Percentiles rank a stretch among this genome's conserved stretches.
Conservation (phyloP, 2,888 invertebrate genomes). For the Drosophila prolongata region DNA sequence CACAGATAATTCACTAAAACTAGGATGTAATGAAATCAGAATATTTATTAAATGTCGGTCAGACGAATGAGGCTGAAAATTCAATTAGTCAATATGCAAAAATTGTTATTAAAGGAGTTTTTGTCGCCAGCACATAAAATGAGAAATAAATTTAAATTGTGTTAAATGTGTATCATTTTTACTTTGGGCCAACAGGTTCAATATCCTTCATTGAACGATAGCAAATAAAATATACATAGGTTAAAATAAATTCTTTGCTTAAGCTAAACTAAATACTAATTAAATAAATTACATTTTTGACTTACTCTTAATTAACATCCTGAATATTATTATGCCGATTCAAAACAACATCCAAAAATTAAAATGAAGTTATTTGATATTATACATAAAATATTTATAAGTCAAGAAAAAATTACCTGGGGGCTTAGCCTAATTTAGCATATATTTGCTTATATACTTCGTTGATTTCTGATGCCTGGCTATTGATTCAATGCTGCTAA, state of each 20-base stretch:
- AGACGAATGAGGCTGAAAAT: constrained; percentile 36
- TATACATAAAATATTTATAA: too few relatives aligned
- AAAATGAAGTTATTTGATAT: too few relatives aligned
- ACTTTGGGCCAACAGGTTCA: background rate
- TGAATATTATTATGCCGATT: too few relatives aligned
- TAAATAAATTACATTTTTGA: too few relatives aligned
- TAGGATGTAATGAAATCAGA: constrained; percentile 69
- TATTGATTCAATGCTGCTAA: background rate
- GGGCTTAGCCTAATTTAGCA: background rate
- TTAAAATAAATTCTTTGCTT: too few relatives aligned
- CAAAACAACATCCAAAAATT: too few relatives aligned
- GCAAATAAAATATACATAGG: too few relatives aligned
- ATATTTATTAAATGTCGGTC: constrained; percentile 61
- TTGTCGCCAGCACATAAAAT: constrained; percentile 24
- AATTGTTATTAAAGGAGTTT: constrained; percentile 60
- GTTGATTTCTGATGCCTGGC: background rate
- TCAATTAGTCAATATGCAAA: constrained; percentile 57
- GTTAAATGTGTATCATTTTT: constrained; percentile 20
- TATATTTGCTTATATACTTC: too few relatives aligned
- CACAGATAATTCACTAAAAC: constrained; percentile 8
- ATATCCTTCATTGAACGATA: too few relatives aligned
- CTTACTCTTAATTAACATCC: too few relatives aligned
- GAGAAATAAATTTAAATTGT: constrained; percentile 49
- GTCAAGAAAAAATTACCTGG: background rate
- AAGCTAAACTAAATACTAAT: too few relatives aligned